Conservation (phyloP, 1,140 invertebrate species). For the Asobara japonica region DNA sequence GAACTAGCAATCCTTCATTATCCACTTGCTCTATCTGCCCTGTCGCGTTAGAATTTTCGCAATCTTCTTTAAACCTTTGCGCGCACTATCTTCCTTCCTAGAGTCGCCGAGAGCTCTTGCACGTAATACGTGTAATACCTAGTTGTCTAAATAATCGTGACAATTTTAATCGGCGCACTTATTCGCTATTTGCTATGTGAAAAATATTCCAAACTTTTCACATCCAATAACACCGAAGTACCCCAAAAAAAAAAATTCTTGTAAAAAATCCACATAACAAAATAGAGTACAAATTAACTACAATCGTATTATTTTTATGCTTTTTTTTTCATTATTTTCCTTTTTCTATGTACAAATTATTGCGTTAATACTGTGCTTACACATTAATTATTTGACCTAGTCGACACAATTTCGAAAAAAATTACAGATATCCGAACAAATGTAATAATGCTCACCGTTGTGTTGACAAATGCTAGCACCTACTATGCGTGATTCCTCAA, state of each 20-base stretch:
- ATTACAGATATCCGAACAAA: background rate
- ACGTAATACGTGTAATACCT: too few species aligned
- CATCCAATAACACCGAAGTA: too few species aligned
- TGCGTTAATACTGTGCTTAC: conserved; percentile 57
- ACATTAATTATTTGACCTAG: conserved; percentile 36
- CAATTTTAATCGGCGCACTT: too few species aligned
- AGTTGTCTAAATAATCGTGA: too few species aligned
- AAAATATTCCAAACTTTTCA: background rate
- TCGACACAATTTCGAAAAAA: background rate
- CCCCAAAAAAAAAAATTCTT: too few species aligned
- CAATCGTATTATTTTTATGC: conserved; percentile 23
- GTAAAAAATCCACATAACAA: background rate
- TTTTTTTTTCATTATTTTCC: conserved; percentile 1
- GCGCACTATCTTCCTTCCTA: background rate
- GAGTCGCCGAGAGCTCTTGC: background rate
- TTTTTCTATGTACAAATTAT: conserved; percentile 52
- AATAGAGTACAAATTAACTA: background rate
- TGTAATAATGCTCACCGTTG: too few species aligned
- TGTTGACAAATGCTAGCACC: too few species aligned
- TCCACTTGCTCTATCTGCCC: conserved; percentile 7
- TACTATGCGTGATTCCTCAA: too few species aligned
- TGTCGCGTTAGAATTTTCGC: background rate
- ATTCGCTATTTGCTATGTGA: too few species aligned
- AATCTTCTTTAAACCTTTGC: too few species aligned
- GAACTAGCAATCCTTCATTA: background rate